These are phyloP conservation scores for Dolichallabes microphthalmus DNA, from an alignment of 2,113 vertebrate genomes.

Conservation along the genomic window DNA sequence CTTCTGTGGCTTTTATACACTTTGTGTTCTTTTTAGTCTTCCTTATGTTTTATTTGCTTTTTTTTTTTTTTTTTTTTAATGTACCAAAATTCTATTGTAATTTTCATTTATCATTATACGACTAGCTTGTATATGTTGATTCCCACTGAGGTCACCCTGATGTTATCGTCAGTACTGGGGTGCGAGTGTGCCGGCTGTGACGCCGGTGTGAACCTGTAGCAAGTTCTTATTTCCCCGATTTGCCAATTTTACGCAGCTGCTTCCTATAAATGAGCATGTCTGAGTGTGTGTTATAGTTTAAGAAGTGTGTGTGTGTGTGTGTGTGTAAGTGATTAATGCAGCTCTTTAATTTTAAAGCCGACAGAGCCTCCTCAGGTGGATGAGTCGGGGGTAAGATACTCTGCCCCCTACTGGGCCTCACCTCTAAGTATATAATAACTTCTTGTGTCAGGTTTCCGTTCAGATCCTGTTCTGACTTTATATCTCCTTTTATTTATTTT, in stretches of 20 bases:
- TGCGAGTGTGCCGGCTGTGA: background rate
- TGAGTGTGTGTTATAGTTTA: conserved; percentile 54
- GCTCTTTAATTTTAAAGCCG: conserved; percentile 93
- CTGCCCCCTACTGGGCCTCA: conserved; percentile 67
- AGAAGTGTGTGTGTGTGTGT: conserved; percentile 47
- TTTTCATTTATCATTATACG: background rate
- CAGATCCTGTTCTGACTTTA: conserved; percentile 30
- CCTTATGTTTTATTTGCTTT: background rate
- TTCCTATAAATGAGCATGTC: conserved; percentile 46
- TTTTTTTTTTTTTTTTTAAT: background rate
- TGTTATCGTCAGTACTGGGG: background rate
- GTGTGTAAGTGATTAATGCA: conserved; percentile 71
- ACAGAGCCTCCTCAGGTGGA: conserved; percentile 97
- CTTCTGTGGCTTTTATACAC: background rate
- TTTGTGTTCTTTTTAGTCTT: background rate
- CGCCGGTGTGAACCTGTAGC: background rate
- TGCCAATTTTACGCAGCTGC: conserved; percentile 8
- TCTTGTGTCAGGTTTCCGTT: conserved; percentile 65
- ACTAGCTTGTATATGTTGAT: background rate
- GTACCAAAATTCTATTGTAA: background rate
- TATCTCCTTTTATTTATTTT: background rate
- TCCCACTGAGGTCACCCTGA: background rate
- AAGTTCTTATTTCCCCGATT: background rate
- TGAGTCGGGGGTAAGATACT: conserved; percentile 96
- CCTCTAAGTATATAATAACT: conserved; percentile 74